Evolutionary conservation across 2,113 vertebrate genomes (phyloP), one percentile per base, ranked within the genome.

Genomic region (Choloepus hoffmanni): DNA sequence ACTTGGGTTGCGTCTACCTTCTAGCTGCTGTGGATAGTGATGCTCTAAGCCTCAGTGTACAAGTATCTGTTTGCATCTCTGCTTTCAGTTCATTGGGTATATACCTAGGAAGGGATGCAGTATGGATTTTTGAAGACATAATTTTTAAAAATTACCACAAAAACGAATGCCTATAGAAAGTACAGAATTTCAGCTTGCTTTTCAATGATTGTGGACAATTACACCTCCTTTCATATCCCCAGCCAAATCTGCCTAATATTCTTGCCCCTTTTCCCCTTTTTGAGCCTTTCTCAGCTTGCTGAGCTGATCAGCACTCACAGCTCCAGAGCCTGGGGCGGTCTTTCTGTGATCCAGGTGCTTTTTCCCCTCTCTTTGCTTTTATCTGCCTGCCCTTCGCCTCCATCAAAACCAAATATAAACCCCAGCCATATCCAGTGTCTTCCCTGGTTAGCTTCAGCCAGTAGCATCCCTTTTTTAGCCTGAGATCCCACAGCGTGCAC

Each of bases 401-500:
- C 40, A 5, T 45, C 62, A 85, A 19, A 18, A 23, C 16, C 43
- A 48, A 21, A 0, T 1, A 0, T 65, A 36, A 8, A 4, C 23
- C 40, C 24, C 48, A 21, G 45, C 58, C 62, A n/a, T 53, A 14
- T n/a, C 33, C 24, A 21, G 40, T 45, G 12, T 45, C 55, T 55
- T 13, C 40, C 45, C 45, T 36, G 63, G 26, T 92, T 85, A 36
- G 23, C 19, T 74, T 81, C 43, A 73, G 63, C 24, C 28, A 7
- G 4, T 4, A 21, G 28, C 43, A 10, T 48, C 10, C 50, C 15
- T 55, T 14, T 30, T 50, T 7, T 14, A 28, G 48, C 45, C 50
- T 53, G 53, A 58, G 11, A 76, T 73, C 3, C 23, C 28, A 50
- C 33, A 3, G 0, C 2, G 0, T 15, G 33, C 26, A 55, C 0